Evolutionary conservation across 2,797 vertebrate genomes (phyloP).

Genomic region (Miopithecus talapoin): DNA sequence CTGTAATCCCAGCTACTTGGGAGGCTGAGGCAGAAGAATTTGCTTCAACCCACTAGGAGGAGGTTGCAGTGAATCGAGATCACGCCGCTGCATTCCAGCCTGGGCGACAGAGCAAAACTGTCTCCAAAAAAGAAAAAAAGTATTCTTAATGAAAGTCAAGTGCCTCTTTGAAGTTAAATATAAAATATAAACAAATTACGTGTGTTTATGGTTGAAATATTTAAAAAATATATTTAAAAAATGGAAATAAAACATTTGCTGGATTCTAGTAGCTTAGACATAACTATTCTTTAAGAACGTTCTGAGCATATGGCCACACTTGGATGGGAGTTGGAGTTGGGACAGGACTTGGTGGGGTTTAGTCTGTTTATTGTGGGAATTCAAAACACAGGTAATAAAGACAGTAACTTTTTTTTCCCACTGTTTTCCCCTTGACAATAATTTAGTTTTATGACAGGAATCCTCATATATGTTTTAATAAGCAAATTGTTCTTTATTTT

Average conservation of each 20-base stretch:
- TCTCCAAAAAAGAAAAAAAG: no score
- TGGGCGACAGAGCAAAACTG: no score
- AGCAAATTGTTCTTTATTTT: background rate
- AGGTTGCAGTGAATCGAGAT: no score
- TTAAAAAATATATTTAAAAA: background rate
- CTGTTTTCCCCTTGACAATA: background rate
- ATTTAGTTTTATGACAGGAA: conserved; percentile 8
- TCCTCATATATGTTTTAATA: background rate
- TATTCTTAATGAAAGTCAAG: background rate
- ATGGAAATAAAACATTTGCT: background rate
- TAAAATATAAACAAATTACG: background rate
- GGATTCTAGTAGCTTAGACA: background rate
- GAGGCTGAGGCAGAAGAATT: no score
- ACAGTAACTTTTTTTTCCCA: background rate
- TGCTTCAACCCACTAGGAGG: no score
- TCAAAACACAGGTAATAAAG: background rate
- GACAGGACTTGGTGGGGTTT: background rate
- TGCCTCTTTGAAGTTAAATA: conserved; percentile 22
- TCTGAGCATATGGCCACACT: background rate
- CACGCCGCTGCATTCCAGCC: no score
- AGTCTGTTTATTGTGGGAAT: conserved; percentile 4
- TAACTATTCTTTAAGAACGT: background rate
- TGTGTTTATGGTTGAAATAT: background rate
- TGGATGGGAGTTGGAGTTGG: background rate
- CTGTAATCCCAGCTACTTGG: no score